Conservation (phyloP, 2,113 vertebrate genomes). For the Proteles cristata region DNA sequence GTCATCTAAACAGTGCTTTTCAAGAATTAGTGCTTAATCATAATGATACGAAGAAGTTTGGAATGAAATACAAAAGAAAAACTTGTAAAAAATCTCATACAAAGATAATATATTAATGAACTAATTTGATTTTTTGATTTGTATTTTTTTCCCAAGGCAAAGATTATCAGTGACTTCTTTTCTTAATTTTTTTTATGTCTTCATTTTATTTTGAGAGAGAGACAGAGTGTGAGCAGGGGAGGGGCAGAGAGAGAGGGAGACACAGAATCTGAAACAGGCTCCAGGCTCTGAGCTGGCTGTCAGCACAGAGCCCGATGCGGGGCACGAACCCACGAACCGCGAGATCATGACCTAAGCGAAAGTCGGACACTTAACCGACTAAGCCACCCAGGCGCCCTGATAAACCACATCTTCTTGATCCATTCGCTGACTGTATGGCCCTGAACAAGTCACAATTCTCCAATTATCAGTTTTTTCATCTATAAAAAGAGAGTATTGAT, state of each 20-base stretch:
- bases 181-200: no score
- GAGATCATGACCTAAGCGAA: no score
- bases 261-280: no score
- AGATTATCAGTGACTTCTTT: neutral
- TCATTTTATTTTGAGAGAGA: no score
- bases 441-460: neutral
- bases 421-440: neutral
- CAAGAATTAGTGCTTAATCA: constrained; percentile 33
- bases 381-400: no score
- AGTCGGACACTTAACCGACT: no score
- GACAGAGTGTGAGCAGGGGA: no score
- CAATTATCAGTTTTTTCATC: neutral
- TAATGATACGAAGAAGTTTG: neutral
- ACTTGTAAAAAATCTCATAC: neutral
- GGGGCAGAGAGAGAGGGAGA: no score
- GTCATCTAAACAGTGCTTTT: neutral
- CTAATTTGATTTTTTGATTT: constrained; percentile 1
- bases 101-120: constrained; percentile 15
- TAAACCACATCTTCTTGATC: no score
- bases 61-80: neutral
- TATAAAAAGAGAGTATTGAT: neutral
- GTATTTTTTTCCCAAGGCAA: neutral
- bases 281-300: no score
- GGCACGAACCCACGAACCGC: no score
- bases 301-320: no score